Percentiles rank a stretch among this genome's conserved stretches.
Conservation (phyloP, 2,113 vertebrate genomes). For the Entosphenus tridentatus region DNA sequence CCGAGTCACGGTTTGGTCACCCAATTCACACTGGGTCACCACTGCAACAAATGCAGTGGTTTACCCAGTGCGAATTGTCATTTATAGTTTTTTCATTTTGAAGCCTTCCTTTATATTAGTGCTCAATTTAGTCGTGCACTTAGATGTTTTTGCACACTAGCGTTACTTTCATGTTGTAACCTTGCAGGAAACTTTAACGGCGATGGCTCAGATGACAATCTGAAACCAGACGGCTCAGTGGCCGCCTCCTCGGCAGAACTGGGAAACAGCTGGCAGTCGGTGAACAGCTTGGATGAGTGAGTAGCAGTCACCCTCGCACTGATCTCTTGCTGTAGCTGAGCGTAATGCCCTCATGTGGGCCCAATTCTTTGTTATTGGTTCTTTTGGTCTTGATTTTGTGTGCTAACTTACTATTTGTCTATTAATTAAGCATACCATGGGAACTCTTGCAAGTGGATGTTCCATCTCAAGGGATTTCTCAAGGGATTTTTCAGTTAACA, state of each 20-base stretch:
- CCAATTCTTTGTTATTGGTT: conserved; percentile 5
- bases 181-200: conserved; percentile 48
- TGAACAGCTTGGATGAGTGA: conserved; percentile 32
- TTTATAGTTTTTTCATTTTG: no score
- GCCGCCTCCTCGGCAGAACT: conserved; percentile 31
- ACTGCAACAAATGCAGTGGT: no score
- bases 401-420: not conserved
- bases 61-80: no score
- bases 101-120: no score
- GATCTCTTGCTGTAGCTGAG: conserved; percentile 7
- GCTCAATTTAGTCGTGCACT: no score
- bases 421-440: not conserved
- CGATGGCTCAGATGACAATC: conserved; percentile 33
- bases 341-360: no score
- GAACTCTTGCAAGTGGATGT: not conserved
- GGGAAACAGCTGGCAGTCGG: conserved; percentile 52
- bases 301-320: conserved; percentile 19
- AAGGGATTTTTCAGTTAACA: not conserved
- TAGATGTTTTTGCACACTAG: no score
- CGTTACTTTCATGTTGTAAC: no score
- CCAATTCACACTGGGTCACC: no score
- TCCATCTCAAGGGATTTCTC: not conserved
- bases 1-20: no score
- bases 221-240: conserved; percentile 30
- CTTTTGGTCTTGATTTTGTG: conserved; percentile 2